Conservation (phyloP, 2,113 vertebrate genomes). For the Mandrillus leucophaeus region DNA sequence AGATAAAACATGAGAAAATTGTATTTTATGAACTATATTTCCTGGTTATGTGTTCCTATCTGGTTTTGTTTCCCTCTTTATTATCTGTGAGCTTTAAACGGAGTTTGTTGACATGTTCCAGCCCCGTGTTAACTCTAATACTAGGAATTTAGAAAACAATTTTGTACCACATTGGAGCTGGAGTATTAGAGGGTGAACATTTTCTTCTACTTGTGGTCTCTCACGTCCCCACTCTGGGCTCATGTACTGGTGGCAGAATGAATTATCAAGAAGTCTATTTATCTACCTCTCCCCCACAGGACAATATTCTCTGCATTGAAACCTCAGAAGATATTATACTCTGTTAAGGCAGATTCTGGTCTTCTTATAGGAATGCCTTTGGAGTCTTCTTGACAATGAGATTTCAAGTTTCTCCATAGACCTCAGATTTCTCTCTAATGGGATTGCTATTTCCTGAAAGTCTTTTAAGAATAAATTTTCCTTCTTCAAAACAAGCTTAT, state of each 20-base stretch:
- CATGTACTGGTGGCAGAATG: neutral
- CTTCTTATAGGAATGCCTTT: neutral
- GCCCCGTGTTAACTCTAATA: neutral
- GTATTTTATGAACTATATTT: constrained; percentile 22
- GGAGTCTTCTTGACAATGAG: neutral
- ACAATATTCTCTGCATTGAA: neutral
- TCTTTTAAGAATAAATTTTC: neutral
- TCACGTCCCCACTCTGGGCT: neutral
- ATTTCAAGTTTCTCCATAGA: neutral
- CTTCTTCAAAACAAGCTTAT: neutral
- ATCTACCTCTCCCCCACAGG: neutral
- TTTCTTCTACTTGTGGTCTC: constrained; percentile 12
- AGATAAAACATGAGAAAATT: constrained; percentile 13
- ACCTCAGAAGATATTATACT: neutral
- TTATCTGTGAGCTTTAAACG: constrained; percentile 32
- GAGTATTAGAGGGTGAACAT: neutral
- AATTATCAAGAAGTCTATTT: neutral
- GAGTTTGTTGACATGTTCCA: constrained; percentile 27
- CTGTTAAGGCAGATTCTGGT: neutral
- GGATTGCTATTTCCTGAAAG: neutral
- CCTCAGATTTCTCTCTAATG: neutral
- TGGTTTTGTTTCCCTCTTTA: constrained; percentile 51
- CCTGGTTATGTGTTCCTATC: constrained; percentile 13
- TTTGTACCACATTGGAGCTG: neutral
- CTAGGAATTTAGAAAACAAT: constrained; percentile 29